Evolutionary conservation across 2,888 invertebrate genomes (phyloP), one percentile per base, ranked within the genome.

Genomic region (Brenthis hecate): DNA sequence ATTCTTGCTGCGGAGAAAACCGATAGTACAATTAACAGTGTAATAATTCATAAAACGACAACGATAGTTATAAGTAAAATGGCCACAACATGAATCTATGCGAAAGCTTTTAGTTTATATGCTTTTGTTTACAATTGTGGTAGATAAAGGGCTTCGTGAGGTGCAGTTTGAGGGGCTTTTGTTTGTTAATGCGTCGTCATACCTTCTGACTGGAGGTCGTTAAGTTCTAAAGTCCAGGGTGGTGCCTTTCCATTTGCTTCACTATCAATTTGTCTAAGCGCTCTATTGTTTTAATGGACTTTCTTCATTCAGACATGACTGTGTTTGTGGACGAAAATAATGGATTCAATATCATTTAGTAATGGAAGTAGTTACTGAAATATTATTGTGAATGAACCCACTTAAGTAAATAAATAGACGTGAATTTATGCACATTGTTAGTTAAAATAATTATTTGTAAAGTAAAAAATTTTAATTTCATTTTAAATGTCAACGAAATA

Each of bases 141-240:
- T 36, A 32, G 87, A 88, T 87, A 87, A 85, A 86, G 85, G 83
- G 80, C 79, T 82, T 78, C 80, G 83, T 85, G 73, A 73, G 72
- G 84, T 83, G 84, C 83, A 85, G 87, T 87, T 88, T 81, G 78
- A 81, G 76, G 36, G 11, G 78, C 86, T 74, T 85, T 89, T 89
- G 89, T 89, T 86, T 81, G 75, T 81, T 89, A 89, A 89, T 88
- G 88, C 85, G 86, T 81, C 84, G 85, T 76, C 81, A 81, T 84
- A 81, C 82, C 80, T 81, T 79, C 81, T 78, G 77, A 78, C 82
- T 84, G 80, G 78, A 82, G 82, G 80, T 86, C 87, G 84, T 89
- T 88, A 85, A 83, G 83, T 79, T 85, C 81, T 82, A 80, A 79
- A 84, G 81, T 81, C 81, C 79, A 77, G 78, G 81, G 77, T 74